A percentile compares a stretch with the other conserved stretches of the same genome.
These are phyloP conservation scores for Zaprionus ghesquierei DNA, from an alignment of 1,140 invertebrate species.

Conservation along the genomic window DNA sequence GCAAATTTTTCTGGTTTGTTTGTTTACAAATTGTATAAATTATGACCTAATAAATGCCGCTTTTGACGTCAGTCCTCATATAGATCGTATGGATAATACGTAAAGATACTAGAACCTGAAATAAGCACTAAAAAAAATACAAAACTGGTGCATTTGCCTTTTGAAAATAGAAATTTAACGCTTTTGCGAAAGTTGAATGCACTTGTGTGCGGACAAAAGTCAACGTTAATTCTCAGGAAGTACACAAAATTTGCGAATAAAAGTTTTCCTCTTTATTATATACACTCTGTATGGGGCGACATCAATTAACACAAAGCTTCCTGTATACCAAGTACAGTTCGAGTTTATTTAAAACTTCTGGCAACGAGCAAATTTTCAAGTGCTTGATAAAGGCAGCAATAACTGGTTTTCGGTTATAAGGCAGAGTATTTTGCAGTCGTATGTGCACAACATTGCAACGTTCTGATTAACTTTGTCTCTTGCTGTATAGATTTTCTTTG, in stretches of 20 bases:
- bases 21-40: constrained; percentile 65
- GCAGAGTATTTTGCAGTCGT: background rate
- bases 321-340: background rate
- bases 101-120: background rate
- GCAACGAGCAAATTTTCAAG: background rate
- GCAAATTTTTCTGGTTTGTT: constrained; percentile 59
- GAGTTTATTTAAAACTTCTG: background rate
- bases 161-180: constrained; percentile 8
- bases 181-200: constrained; percentile 52
- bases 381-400: too few species aligned
- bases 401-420: background rate
- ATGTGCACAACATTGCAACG: background rate
- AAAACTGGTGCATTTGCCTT: constrained; percentile 39
- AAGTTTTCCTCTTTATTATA: constrained; percentile 5
- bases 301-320: background rate
- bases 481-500: constrained; percentile 10
- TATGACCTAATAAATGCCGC: constrained; percentile 63
- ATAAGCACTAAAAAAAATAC: constrained; percentile 6
- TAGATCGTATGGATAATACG: constrained; percentile 20
- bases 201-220: constrained; percentile 34
- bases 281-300: background rate
- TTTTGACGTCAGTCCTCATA: constrained; percentile 12
- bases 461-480: background rate
- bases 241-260: background rate
- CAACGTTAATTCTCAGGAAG: constrained; percentile 18